These are phyloP conservation scores for Cyprinodon brontotheroides DNA, from an alignment of 2,113 vertebrate species.

Conservation along the genomic window DNA sequence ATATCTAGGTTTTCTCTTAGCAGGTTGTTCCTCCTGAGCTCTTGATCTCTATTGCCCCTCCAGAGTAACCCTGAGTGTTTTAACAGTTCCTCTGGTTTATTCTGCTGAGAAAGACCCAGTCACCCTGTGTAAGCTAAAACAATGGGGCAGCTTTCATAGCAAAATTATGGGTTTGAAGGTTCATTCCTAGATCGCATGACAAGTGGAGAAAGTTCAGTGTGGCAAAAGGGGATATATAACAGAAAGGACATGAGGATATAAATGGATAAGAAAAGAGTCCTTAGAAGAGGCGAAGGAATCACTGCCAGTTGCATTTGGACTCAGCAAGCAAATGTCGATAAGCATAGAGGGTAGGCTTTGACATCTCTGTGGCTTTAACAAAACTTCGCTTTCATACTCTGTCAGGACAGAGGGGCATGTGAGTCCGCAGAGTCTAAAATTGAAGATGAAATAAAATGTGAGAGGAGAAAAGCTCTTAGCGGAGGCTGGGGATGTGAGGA, in stretches of 20 bases:
- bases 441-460: constrained; percentile 35
- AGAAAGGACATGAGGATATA: constrained; percentile 5
- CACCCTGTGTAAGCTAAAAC: neutral
- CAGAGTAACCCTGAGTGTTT: no score
- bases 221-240: neutral
- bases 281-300: constrained; percentile 28
- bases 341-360: constrained; percentile 38
- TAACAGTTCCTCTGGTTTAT: no score
- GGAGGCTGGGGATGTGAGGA: constrained; percentile 20
- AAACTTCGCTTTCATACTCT: constrained; percentile 34
- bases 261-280: constrained; percentile 10
- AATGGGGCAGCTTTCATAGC: neutral
- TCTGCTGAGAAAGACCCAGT: neutral
- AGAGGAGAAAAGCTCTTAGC: constrained; percentile 29
- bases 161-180: neutral
- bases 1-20: no score
- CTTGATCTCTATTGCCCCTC: no score
- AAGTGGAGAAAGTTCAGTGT: constrained; percentile 8
- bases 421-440: constrained; percentile 35
- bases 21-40: no score
- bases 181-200: constrained; percentile 13
- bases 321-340: constrained; percentile 49
- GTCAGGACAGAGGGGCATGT: constrained; percentile 26
- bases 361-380: constrained; percentile 54
- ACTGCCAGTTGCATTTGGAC: constrained; percentile 56